phyloP scores from a whole-genome alignment of 1,140 invertebrate genomes.

The Metopolophium dirhodum region DNA sequence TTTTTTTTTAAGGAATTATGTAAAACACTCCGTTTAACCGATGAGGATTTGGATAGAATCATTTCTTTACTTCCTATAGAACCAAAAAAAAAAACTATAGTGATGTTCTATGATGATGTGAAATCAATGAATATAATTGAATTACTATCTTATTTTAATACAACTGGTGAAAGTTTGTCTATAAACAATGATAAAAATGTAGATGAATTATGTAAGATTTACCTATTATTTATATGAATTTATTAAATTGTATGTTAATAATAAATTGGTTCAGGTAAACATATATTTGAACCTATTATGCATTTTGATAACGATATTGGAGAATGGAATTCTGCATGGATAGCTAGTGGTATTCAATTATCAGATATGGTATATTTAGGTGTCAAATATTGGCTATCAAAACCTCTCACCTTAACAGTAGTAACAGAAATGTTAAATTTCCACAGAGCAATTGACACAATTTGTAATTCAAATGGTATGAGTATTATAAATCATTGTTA shows the following conservation, averaged over 20 bases:
- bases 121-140: constrained; percentile 62
- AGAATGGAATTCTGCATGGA: constrained; percentile 66
- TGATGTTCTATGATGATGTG: constrained; percentile 64
- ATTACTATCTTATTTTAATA: constrained; percentile 69
- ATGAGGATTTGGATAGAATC: constrained; percentile 40
- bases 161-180: constrained; percentile 63
- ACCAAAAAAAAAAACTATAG: constrained; percentile 60
- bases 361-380: constrained; percentile 70
- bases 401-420: constrained; percentile 62
- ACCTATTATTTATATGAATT: constrained; percentile 60
- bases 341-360: constrained; percentile 67
- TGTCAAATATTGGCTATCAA: constrained; percentile 73
- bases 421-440: constrained; percentile 65
- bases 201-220: constrained; percentile 63
- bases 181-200: constrained; percentile 61
- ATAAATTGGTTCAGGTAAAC: constrained; percentile 64
- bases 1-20: constrained; percentile 17
- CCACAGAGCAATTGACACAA: constrained; percentile 58
- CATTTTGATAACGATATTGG: constrained; percentile 65
- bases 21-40: constrained; percentile 46
- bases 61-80: constrained; percentile 57
- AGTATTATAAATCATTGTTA: background rate
- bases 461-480: constrained; percentile 59
- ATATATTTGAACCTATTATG: constrained; percentile 71
- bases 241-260: background rate